Evolutionary conservation across 2,888 invertebrate genomes (phyloP), one percentile per base, ranked within the genome.

Genomic region (Cheilosia pagana): DNA sequence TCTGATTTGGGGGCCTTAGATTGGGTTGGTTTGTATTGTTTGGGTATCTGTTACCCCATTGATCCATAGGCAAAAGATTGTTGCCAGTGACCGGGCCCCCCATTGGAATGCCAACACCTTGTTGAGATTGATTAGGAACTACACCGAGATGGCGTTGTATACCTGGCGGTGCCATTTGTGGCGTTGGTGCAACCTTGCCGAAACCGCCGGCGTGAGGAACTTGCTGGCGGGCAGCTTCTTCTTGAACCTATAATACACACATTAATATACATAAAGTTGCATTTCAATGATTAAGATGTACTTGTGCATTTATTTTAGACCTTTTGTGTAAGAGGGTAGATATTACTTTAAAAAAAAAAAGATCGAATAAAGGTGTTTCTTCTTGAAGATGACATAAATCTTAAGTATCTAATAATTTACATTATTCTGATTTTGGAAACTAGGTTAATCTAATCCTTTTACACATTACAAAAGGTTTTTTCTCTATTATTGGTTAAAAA

Each of bases 141-240:
- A 88, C 89, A 14, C 89, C 88, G 87, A 92, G 88, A 81, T 92
- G 92, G 2, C 93, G 91, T 89, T 93, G 89, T 92, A 94, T 94
- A 91, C 90, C 91, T 81, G 93, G 88, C 90, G 93, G 89, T 87
- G 93, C 92, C 92, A 92, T 92, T 87, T 93, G 88, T 2, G 88
- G 90, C 3, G 92, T 93, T 43, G 95, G 95, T 70, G 93, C 93
- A 7, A 94, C 94, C 92, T 97, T 97, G 87, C 96, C 97, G 89
- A 96, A 97, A 63, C 94, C 93, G 10, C 93, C 93, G 31, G 92
- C 91, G 88, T 96, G 96, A 41, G 96, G 96, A 57, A 95, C 96
- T 90, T 96, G 97, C 90, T 98, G 97, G 53, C 97, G 93, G 8
- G 97, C 97, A 63, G 97, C 98, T 90, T 97, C 97, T 90, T 97